Conservation (phyloP, 2,797 vertebrate species). For the Bradypodion ventrale region DNA sequence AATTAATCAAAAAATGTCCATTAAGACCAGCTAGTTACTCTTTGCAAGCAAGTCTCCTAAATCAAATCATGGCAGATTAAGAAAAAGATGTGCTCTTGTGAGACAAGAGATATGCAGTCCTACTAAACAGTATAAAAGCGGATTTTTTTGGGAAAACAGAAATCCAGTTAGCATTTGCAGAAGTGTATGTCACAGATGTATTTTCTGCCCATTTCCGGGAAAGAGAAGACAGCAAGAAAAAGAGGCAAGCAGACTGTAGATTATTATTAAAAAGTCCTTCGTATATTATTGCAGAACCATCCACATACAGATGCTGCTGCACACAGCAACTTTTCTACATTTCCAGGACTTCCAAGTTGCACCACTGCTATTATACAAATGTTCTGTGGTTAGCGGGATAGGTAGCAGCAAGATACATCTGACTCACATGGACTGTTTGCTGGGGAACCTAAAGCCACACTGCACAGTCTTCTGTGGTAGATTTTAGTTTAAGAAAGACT, state of each 20-base stretch:
- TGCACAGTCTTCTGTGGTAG: slow-evolving; percentile 20
- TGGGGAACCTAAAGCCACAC: slow-evolving; percentile 13
- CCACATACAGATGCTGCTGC: slow-evolving; percentile 21
- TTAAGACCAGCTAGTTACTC: slow-evolving; percentile 44
- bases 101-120: slow-evolving; percentile 46
- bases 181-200: slow-evolving; percentile 26
- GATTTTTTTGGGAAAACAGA: slow-evolving; percentile 46
- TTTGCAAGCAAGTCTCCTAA: slow-evolving; percentile 49
- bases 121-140: slow-evolving; percentile 35
- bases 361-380: slow-evolving; percentile 26
- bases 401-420: slow-evolving; percentile 22
- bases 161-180: slow-evolving; percentile 31
- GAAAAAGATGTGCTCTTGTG: slow-evolving; percentile 51
- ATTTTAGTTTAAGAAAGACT: slow-evolving; percentile 9
- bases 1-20: slow-evolving; percentile 43
- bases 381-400: neutral
- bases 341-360: slow-evolving; percentile 42
- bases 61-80: slow-evolving; percentile 50
- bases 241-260: neutral
- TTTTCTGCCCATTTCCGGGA: neutral
- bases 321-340: slow-evolving; percentile 36
- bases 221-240: slow-evolving; percentile 3
- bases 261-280: no score
- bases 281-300: slow-evolving; percentile 5
- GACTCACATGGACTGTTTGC: slow-evolving; percentile 22